phyloP scores from a whole-genome alignment of 2,888 invertebrate species.

The Dynastes tityus region DNA sequence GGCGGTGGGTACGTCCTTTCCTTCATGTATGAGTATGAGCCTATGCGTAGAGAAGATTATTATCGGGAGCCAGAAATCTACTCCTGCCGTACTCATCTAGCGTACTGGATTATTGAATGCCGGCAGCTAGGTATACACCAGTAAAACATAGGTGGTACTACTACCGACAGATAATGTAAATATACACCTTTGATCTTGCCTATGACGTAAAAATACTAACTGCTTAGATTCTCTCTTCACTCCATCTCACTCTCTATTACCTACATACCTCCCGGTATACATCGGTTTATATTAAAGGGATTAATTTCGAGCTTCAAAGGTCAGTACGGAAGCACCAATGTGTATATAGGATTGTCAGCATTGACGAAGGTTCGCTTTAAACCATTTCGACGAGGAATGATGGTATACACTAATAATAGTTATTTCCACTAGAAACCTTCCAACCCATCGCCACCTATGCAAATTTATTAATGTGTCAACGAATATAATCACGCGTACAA shows the following conservation, averaged over 20 bases:
- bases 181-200: constrained; percentile 30
- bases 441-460: background rate
- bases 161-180: constrained; percentile 28
- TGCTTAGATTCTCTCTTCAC: constrained; percentile 15
- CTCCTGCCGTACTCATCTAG: constrained; percentile 12
- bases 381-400: background rate
- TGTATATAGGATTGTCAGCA: constrained; percentile 23
- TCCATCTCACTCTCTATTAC: constrained; percentile 9
- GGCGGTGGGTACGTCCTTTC: constrained; percentile 12
- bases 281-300: constrained; percentile 22
- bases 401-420: background rate
- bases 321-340: constrained; percentile 19
- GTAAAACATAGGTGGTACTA: constrained; percentile 31
- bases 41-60: background rate
- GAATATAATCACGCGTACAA: background rate
- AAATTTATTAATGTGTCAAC: constrained; percentile 6
- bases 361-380: constrained; percentile 13
- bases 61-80: constrained; percentile 33
- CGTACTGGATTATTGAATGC: constrained; percentile 12
- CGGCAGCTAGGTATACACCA: constrained; percentile 17
- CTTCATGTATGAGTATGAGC: background rate
- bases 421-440: background rate
- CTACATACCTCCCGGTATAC: constrained; percentile 1
- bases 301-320: constrained; percentile 24
- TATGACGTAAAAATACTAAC: constrained; percentile 24